A percentile compares a stretch with the other conserved stretches of the same genome.
Conservation (phyloP, 2,797 vertebrate genomes). For the Todus mexicanus region DNA sequence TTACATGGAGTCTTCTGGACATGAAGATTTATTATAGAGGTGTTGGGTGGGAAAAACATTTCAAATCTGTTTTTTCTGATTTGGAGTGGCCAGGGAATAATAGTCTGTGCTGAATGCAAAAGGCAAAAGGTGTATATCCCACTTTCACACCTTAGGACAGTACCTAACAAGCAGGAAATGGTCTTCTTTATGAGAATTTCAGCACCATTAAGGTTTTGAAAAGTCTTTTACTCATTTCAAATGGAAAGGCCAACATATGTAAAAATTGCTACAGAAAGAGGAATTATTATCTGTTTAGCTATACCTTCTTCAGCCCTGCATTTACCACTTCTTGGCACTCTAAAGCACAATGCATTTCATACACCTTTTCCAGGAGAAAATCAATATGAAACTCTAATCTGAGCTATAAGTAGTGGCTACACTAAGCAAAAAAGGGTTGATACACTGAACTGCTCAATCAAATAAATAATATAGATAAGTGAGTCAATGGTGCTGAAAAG, state of each 20-base stretch:
- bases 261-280: background rate
- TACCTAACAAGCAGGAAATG: background rate
- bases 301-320: background rate
- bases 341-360: slow-evolving; percentile 24
- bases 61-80: background rate
- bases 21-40: background rate
- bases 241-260: background rate
- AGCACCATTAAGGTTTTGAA: background rate
- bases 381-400: slow-evolving; percentile 43
- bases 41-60: background rate
- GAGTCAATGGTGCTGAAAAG: slow-evolving; percentile 34
- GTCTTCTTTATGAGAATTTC: background rate
- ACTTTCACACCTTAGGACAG: background rate
- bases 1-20: background rate
- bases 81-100: background rate
- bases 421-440: slow-evolving; percentile 31
- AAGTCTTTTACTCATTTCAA: background rate
- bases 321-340: slow-evolving; percentile 18
- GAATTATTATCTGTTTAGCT: background rate
- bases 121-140: background rate
- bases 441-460: slow-evolving; percentile 40
- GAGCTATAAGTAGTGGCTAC: slow-evolving; percentile 14
- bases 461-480: slow-evolving; percentile 64
- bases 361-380: slow-evolving; percentile 22
- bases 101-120: background rate